phyloP scores from a whole-genome alignment of 2,113 vertebrate species.

The Salminus brasiliensis region DNA sequence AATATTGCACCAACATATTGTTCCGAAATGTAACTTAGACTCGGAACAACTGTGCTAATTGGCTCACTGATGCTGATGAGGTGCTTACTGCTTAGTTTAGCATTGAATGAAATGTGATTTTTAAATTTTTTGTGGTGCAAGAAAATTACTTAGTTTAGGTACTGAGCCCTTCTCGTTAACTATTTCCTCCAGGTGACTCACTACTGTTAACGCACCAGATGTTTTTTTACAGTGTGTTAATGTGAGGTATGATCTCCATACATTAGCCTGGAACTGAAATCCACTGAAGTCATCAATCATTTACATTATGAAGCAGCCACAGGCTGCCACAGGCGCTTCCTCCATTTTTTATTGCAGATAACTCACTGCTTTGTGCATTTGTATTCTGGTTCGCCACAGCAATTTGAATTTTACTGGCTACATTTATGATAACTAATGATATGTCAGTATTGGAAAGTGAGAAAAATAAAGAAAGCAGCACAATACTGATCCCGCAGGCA shows the following conservation, averaged over 20 bases:
- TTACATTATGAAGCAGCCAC: not conserved
- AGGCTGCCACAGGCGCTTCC: not conserved
- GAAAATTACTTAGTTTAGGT: too few relatives aligned
- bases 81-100: too few relatives aligned
- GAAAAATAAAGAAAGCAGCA: not conserved
- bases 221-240: not conserved
- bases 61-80: too few relatives aligned
- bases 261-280: not conserved
- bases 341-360: not conserved
- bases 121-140: too few relatives aligned
- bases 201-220: not conserved
- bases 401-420: not conserved
- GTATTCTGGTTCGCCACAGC: not conserved
- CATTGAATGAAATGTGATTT: too few relatives aligned
- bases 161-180: too few relatives aligned
- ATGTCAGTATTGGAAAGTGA: not conserved
- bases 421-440: not conserved
- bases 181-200: too few relatives aligned
- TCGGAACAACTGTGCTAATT: not conserved
- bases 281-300: not conserved
- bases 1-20: too few relatives aligned
- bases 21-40: too few relatives aligned
- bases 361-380: not conserved
- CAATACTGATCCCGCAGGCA: too few relatives aligned
- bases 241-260: not conserved